Evolutionary conservation across 1,140 invertebrate species (phyloP), one percentile per base, ranked within the genome.

Genomic region (Alviniconcha marisindica): DNA sequence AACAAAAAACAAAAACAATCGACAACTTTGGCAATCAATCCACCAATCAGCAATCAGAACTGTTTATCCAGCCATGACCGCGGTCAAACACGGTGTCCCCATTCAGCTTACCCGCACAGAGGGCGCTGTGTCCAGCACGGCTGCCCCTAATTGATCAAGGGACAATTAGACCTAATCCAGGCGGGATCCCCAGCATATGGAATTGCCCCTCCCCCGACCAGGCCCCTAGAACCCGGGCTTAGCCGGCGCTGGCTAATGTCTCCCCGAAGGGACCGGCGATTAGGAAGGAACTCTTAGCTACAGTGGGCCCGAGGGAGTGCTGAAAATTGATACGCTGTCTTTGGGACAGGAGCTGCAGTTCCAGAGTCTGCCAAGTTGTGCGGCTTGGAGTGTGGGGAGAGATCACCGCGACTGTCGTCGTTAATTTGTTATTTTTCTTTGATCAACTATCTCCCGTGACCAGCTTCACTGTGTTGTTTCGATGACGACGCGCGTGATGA

Each of bases 241-340:
- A 42, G 42, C 71, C 36, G 38, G 42, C 36, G 36, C 36, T n/a
- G 71, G 71, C 36, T 38, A 38, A 74, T 74, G 36, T 74, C 7
- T 74, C 36, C 71, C 71, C 36, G 3, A 28, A 15, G 71, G 38
- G 36, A 10, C 15, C 40, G 28, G 24, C 42, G 71, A 74, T 74
- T 74, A 74, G 71, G 2, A 38, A 24, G 36, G 14, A 21, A 28
- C n/a, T 12, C 31, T 21, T 74, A 28, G 71, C 38, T 74, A 42
- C 18, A 5, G 36, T 44, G 38, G 71, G 71, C 71, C 38, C 36
- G 15, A 38, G 71, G 71, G 38, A 74, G 7, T 38, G 36, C 18
- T 74, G 38, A 18, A 42, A 74, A 74, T 74, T 1, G 71, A 44
- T 74, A 40, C 31, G 71, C 38, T 74, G 71, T 74, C 71, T 74